Percentiles rank a stretch among this genome's conserved stretches.
phyloP scores from a whole-genome alignment of 2,797 vertebrate species.

The Sebastes hopkinsi region DNA sequence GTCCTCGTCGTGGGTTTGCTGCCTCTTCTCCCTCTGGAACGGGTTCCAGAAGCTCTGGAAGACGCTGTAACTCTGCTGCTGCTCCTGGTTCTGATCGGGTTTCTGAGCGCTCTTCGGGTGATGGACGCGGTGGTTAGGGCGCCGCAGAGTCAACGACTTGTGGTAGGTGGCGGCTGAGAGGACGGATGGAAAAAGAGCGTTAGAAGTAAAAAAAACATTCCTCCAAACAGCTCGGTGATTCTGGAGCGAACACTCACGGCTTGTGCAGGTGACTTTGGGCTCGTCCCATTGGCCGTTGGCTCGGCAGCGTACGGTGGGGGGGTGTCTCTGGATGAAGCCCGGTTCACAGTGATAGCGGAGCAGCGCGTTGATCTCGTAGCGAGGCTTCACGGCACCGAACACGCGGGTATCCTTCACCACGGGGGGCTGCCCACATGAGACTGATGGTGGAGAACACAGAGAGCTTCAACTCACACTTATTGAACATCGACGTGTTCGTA shows the following conservation, averaged over 20 bases:
- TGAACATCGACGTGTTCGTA: no score
- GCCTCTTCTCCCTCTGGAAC: conserved; percentile 43
- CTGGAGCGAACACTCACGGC: conserved; percentile 82
- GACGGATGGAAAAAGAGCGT: conserved; percentile 28
- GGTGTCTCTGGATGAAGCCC: conserved; percentile 93
- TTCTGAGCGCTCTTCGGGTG: conserved; percentile 57
- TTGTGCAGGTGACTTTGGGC: conserved; percentile 92
- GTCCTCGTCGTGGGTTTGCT: not conserved
- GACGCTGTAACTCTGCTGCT: conserved; percentile 74
- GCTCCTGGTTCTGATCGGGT: conserved; percentile 70
- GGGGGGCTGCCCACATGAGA: conserved; percentile 85
- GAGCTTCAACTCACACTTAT: no score
- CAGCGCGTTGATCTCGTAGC: conserved; percentile 92
- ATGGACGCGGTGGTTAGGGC: conserved; percentile 80
- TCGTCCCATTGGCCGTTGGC: conserved; percentile 91
- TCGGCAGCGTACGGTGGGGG: conserved; percentile 91
- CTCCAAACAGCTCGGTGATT: not conserved
- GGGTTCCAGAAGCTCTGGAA: conserved; percentile 16
- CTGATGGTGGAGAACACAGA: conserved; percentile 13
- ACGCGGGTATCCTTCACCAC: conserved; percentile 89
- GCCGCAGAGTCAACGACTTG: conserved; percentile 84
- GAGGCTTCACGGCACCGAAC: conserved; percentile 90
- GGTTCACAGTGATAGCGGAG: conserved; percentile 94
- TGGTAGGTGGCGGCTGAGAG: conserved; percentile 90
- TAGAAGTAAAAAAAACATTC: not conserved